A percentile compares a stretch with the other conserved stretches of the same genome.
Conservation (phyloP, 2,113 vertebrate genomes). For the human (Homo sapiens) region GRCh38 chr21:16457501-16458000, state of each 20-base stretch:
- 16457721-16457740: neutral
- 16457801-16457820: slow-evolving; percentile 39
- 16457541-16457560: slow-evolving; percentile 70
- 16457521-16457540: slow-evolving; percentile 64
- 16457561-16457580: slow-evolving; percentile 73
- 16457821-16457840: slow-evolving; percentile 37
- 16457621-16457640: slow-evolving; percentile 55
- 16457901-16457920: neutral
- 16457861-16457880: slow-evolving; percentile 26
- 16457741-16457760: slow-evolving; percentile 45
- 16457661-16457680: neutral
- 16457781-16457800: slow-evolving; percentile 45
- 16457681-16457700: slow-evolving; percentile 52
- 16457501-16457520: slow-evolving; percentile 67
- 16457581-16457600: slow-evolving; percentile 64
- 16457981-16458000: neutral
- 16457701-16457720: slow-evolving; percentile 25
- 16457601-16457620: slow-evolving; percentile 45
- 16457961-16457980: neutral
- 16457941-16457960: neutral
- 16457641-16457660: slow-evolving; percentile 40
- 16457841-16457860: neutral
- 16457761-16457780: slow-evolving; percentile 35
- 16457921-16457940: neutral
- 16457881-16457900: neutral